Base-by-base conservation (phyloP, 35 echinoderm and acorn worm genomes). In the Lytechinus pictus region DNA sequence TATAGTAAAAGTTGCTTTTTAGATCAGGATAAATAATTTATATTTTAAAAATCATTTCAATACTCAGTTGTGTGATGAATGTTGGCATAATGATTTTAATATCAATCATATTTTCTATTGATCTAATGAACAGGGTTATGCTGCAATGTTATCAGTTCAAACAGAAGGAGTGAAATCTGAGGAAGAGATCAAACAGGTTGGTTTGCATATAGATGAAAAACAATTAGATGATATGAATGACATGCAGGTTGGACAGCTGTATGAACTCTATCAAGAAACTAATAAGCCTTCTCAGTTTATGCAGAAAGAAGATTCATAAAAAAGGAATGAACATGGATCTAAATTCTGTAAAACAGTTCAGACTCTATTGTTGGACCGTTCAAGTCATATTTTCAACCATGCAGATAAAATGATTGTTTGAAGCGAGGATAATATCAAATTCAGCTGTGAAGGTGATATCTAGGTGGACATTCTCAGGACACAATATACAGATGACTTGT, bases 241-340 rank as follows among this genome's bases (percentile, higher is more conserved):
- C 19, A 97, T 97, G 12, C 98, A 99, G 95, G 28, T 99, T 87
- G 98, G 98, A 92, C 98, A 99, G 61, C 57, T 99, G 16, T 92
- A 95, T 61, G 98, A 99, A 94, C 97, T 99, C 29, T 92, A 94
- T 53, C 87, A 99, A 88, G 98, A 99, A 89, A 96, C 98, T 1
- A 90, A 92, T 55, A 99, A 97, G 87, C 97, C 98, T 53, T 94
- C 89, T 51, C 95, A 94, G 28, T 96, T 96, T 94, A 52, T 92
- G 54, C 95, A 89, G 27, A 89, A 61, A 52, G 52, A 87, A 27
- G 95, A 96, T 9, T 28, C 79, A 55, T 95, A 19, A 72, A 13
- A 94, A 14, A 7, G n/a, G 19, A 79, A 79, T 24, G 19, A 79
- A 19, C 16, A 79, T 79, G 66, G n/a, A 79, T 79, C 21, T 79